phyloP scores from a whole-genome alignment of 92 coral and sea anemone species.

The Epizoanthus scotinus region DNA sequence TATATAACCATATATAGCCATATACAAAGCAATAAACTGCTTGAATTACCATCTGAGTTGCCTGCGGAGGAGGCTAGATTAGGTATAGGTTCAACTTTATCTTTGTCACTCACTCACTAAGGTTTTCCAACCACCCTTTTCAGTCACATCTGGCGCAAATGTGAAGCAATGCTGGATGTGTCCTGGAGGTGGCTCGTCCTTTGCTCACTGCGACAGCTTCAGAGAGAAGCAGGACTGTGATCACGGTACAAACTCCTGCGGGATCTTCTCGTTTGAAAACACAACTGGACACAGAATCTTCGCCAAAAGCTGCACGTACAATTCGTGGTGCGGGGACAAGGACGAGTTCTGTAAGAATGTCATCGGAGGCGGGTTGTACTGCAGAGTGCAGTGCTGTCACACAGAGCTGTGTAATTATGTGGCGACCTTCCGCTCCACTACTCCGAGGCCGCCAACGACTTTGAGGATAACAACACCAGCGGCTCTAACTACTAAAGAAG shows the following conservation, averaged over 20 bases:
- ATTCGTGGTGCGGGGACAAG: constrained; percentile 4
- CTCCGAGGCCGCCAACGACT: constrained; percentile 33
- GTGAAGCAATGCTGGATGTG: constrained; percentile 40
- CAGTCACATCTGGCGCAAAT: no score
- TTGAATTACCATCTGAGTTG: no score
- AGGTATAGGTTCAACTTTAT: no score
- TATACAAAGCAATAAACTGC: no score
- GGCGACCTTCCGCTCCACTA: constrained; percentile 8
- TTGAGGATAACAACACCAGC: constrained; percentile 18
- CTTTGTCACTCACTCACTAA: no score
- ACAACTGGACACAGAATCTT: constrained; percentile 23
- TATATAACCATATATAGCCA: no score
- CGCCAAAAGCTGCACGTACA: constrained; percentile 23
- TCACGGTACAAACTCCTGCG: constrained; percentile 5
- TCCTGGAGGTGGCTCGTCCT: constrained; percentile 25
- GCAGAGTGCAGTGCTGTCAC: constrained; percentile 33
- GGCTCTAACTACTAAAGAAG: neutral
- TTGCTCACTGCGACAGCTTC: neutral
- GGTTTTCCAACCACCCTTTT: no score
- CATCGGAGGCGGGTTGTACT: constrained; percentile 25
- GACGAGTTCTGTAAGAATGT: constrained; percentile 20
- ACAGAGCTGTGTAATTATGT: constrained; percentile 20
- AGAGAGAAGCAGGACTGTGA: constrained; percentile 16
- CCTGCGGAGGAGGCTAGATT: no score
- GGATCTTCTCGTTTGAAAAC: constrained; percentile 26